Percentiles rank a stretch among this genome's conserved stretches.
Evolutionary conservation across 35 echinoderm and acorn worm species (phyloP).

Genomic region (Eucidaris tribuloides): DNA sequence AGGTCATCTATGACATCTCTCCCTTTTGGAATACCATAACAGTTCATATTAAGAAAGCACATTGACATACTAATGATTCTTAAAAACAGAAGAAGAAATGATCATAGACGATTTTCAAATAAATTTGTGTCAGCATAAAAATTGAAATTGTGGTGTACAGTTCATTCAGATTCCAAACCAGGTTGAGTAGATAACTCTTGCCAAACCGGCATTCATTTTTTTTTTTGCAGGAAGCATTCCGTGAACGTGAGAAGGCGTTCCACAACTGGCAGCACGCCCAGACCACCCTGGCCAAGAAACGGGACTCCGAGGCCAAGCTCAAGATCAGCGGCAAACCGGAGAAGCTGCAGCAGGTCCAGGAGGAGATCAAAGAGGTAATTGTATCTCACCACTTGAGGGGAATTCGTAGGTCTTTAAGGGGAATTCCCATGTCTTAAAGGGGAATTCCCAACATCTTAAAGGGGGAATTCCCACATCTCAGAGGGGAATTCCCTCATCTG

Average conservation of each 20-base stretch:
- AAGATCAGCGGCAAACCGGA: conserved; percentile 81
- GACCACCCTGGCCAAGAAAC: conserved; percentile 83
- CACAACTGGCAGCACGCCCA: conserved; percentile 85
- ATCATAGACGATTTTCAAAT: too few species aligned
- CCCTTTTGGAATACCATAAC: too few species aligned
- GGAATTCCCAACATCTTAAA: too few species aligned
- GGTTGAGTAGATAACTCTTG: background rate
- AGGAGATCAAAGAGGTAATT: conserved; percentile 97
- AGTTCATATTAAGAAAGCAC: too few species aligned
- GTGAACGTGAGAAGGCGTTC: conserved; percentile 87
- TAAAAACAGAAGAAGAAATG: background rate
- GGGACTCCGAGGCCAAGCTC: conserved; percentile 86
- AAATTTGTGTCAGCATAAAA: background rate
- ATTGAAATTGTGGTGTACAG: background rate
- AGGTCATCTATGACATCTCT: too few species aligned
- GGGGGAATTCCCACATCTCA: too few species aligned
- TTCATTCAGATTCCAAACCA: background rate
- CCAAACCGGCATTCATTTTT: too few species aligned
- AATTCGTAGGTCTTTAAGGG: too few species aligned
- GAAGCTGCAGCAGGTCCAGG: conserved; percentile 79
- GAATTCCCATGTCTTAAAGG: too few species aligned
- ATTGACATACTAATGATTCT: too few species aligned
- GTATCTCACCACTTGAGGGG: too few species aligned
- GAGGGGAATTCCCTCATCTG: too few species aligned
- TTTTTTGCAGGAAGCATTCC: conserved; percentile 79